A percentile compares a stretch with the other conserved stretches of the same genome.
These are phyloP conservation scores for Eutrigla gurnardus DNA, from an alignment of 2,797 vertebrate genomes.

Conservation along the genomic window DNA sequence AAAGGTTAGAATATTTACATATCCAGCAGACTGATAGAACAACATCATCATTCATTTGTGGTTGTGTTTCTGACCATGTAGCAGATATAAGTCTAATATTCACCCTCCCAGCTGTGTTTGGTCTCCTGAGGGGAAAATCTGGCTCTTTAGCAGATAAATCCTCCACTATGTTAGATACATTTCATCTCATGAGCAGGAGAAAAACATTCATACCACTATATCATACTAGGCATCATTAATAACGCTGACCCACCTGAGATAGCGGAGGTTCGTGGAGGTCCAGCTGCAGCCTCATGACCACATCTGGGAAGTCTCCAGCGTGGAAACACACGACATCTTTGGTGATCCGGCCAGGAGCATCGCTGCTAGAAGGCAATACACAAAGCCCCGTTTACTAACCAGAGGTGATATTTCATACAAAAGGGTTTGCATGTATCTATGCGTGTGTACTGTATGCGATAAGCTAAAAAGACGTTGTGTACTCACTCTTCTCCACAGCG, in stretches of 20 bases:
- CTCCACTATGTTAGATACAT: background rate
- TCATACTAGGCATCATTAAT: background rate
- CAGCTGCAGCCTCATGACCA: slow-evolving; percentile 94
- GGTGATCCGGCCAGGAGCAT: slow-evolving; percentile 87
- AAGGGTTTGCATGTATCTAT: background rate
- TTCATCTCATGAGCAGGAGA: background rate
- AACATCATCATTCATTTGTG: background rate
- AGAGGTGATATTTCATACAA: slow-evolving; percentile 1
- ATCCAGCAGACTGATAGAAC: background rate
- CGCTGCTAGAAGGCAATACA: slow-evolving; percentile 75
- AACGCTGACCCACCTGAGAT: slow-evolving; percentile 86
- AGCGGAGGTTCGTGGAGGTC: slow-evolving; percentile 95
- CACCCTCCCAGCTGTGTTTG: background rate
- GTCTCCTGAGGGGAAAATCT: background rate
- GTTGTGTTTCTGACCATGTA: background rate
- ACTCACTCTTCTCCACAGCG: slow-evolving; percentile 94
- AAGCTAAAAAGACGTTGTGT: slow-evolving; percentile 4
- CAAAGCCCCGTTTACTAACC: slow-evolving; percentile 19
- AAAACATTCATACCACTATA: background rate
- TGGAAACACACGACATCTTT: slow-evolving; percentile 98
- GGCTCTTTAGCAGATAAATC: background rate
- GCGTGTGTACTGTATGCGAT: background rate
- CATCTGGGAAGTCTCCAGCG: slow-evolving; percentile 94
- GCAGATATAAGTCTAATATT: background rate
- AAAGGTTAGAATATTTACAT: background rate